These are phyloP conservation scores for Ctenopoma kingsleyae DNA, from an alignment of 2,797 vertebrate genomes.

Conservation along the genomic window DNA sequence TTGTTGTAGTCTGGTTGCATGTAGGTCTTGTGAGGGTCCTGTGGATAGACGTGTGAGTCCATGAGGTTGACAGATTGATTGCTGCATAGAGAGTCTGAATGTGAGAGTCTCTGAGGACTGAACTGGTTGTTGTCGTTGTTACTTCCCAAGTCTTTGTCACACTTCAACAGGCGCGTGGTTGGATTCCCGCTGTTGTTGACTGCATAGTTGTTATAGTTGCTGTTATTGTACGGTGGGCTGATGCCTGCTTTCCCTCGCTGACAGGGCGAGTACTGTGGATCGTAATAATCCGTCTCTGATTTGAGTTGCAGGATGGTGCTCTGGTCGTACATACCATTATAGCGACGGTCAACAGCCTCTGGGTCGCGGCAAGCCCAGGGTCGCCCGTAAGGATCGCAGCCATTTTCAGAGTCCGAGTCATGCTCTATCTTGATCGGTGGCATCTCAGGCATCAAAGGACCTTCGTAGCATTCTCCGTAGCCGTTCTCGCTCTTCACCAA, in stretches of 20 bases:
- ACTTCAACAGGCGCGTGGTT: slow-evolving; percentile 81
- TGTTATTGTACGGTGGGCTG: slow-evolving; percentile 81
- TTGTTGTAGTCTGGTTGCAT: slow-evolving; percentile 83
- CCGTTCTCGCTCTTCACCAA: slow-evolving; percentile 85
- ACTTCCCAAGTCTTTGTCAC: slow-evolving; percentile 74
- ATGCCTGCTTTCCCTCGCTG: slow-evolving; percentile 85
- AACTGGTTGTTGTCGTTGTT: slow-evolving; percentile 70
- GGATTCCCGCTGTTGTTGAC: slow-evolving; percentile 56
- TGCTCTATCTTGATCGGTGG: slow-evolving; percentile 91
- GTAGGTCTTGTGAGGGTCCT: slow-evolving; percentile 82
- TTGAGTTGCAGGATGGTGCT: slow-evolving; percentile 87
- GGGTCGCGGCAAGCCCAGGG: slow-evolving; percentile 83
- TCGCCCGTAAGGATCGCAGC: slow-evolving; percentile 81
- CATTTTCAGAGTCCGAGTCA: slow-evolving; percentile 90
- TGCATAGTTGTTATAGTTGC: slow-evolving; percentile 80
- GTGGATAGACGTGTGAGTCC: slow-evolving; percentile 80
- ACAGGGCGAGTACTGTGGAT: slow-evolving; percentile 84
- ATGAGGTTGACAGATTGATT: slow-evolving; percentile 81
- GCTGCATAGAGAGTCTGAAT: slow-evolving; percentile 82
- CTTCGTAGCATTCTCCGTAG: slow-evolving; percentile 80
- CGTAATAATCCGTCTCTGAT: slow-evolving; percentile 85
- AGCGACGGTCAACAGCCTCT: slow-evolving; percentile 73
- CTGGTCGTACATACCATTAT: slow-evolving; percentile 75
- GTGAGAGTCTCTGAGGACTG: slow-evolving; percentile 81
- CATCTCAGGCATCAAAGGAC: slow-evolving; percentile 82